Base-by-base conservation (phyloP, 1,140 invertebrate species). In the Acromyrmex echinatior region DNA sequence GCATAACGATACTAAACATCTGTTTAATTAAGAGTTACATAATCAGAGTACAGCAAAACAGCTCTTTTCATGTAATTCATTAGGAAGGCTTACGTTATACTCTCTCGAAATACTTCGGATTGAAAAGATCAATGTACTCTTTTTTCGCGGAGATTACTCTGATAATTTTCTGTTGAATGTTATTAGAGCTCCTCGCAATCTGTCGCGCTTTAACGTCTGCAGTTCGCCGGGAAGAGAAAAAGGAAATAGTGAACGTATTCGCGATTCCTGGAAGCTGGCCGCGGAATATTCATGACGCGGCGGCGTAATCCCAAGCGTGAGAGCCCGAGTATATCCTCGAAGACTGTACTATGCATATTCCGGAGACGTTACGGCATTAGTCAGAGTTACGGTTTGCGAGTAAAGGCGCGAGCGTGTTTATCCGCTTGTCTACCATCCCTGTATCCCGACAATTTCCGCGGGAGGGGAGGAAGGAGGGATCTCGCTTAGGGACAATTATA, bases 341-440 rank as follows among this genome's bases (percentile, higher is more conserved):
- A 81, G 79, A 81, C 49, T 71, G 66, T 81, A 71, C 49, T 73
- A 73, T 81, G 79, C 79, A 81, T 81, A 81, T 81, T 81, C 79
- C 65, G 79, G 66, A 71, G 79, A 81, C 66, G 66, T 81, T 81
- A 58, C 35, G 66, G 79, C 21, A 81, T 81, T 81, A 81, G 79
- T 81, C 51, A 58, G 79, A 81, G 79, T 49, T 79, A 78, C 76
- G 76, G 14, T 14, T 71, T 39, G 68, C 51, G 66, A 81, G 77
- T 49, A 28, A 58, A 58, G 51, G 51, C 51, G 79, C 66, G 79
- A 73, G 66, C 35, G 66, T 73, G 79, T 81, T 81, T 81, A 81
- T 81, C 79, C 79, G 66, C 79, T 73, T 81, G 79, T 81, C 79
- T 21, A 49, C 51, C 21, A 21, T 51, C 35, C 35, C 35, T 7